Evolutionary conservation across 2,888 invertebrate genomes (phyloP).

Genomic region (Pachliopta kotzebuea): DNA sequence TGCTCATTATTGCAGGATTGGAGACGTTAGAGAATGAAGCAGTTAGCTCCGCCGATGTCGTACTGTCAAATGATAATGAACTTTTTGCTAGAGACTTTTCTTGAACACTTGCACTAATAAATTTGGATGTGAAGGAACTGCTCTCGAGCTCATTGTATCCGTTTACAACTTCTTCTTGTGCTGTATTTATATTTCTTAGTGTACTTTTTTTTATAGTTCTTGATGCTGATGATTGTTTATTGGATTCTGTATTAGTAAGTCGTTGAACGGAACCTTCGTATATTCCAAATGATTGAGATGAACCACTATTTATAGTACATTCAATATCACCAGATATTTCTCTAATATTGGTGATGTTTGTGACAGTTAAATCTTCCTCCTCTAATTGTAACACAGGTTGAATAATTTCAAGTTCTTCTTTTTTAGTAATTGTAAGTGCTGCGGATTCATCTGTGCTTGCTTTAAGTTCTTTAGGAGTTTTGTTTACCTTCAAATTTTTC

Average conservation of each 20-base stretch:
- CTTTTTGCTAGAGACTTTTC: background rate
- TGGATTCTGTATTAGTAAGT: background rate
- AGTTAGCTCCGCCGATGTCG: background rate
- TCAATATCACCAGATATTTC: background rate
- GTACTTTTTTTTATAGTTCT: background rate
- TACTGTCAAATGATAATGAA: background rate
- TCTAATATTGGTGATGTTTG: too few relatives aligned
- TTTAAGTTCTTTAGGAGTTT: background rate
- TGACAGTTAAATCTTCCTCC: slow-evolving; percentile 6
- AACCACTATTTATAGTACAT: background rate
- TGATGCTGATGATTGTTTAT: background rate
- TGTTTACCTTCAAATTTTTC: background rate
- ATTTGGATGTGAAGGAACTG: too few relatives aligned
- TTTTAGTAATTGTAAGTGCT: slow-evolving; percentile 6
- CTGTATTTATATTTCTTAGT: too few relatives aligned
- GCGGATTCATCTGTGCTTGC: slow-evolving; percentile 9
- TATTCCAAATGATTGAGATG: background rate
- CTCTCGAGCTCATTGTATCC: too few relatives aligned
- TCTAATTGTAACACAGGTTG: slow-evolving; percentile 5
- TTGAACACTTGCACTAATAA: background rate
- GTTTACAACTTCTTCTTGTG: too few relatives aligned
- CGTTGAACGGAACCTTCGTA: background rate
- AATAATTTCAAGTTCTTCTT: slow-evolving; percentile 10
- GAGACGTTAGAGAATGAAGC: slow-evolving; percentile 25
- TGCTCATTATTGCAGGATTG: slow-evolving; percentile 21